Evolutionary conservation across 2,888 invertebrate genomes (phyloP), one percentile per base, ranked within the genome.

Genomic region (Chymomyza amoena): DNA sequence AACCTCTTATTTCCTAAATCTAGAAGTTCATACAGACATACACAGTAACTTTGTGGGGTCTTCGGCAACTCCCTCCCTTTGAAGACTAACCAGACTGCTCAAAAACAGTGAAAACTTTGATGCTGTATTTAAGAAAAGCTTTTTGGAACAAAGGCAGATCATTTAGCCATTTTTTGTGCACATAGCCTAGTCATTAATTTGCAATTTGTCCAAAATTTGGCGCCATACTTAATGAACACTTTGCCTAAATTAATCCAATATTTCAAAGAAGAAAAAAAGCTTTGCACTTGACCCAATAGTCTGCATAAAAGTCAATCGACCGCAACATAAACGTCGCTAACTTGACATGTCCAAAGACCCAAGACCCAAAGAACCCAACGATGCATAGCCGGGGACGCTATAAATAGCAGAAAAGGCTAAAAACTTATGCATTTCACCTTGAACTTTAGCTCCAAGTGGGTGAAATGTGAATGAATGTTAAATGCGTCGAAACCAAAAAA

Each of bases 381-480:
- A 54, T 54, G 54, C 54, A n/a, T 54, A 20, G 20, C 54, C 51
- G 7, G 9, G 2, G 7, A 32, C 7, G 6, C 13, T 16, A 51
- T 6, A 51, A 51, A 51, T 51, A 51, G 16, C 4, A 51, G 16
- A 6, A 5, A 54, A 54, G 4, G 20, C 16, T 16, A 52, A 52
- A n/a, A 52, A 13, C 16, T 52, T 52, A 18, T 52, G 52, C 54
- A 54, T 54, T 54, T 54, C 54, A 54, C 54, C 54, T 54, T 54
- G 54, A 54, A 54, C 54, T 54, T 54, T n/a, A 7, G 39, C 6
- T 36, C 25, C 10, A 45, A 45, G 39, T 45, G 39, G 39, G 39
- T 45, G 39, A 56, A 56, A 20, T 18, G 25, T 56, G 16, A 25
- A 56, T 16, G 56, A 13, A 56, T 56, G 39, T 45, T 10, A 45